phyloP scores from a whole-genome alignment of 2,113 vertebrate species.

The Epinephelus lanceolatus region DNA sequence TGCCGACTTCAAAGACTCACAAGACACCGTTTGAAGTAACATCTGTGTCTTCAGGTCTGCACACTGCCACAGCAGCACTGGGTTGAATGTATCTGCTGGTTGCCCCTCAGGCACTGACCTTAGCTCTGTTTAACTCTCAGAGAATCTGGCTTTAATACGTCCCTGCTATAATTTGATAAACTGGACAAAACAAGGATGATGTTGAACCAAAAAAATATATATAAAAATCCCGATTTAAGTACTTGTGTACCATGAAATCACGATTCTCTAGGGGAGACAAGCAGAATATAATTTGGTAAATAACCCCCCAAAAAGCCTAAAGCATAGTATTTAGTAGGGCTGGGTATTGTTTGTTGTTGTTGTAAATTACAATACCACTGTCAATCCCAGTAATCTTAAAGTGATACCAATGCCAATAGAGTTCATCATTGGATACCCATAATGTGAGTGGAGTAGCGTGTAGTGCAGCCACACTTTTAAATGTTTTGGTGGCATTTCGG shows the following conservation, averaged over 20 bases:
- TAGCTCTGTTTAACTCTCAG: not conserved
- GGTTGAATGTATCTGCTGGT: conserved; percentile 65
- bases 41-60: not conserved
- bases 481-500: too few species aligned
- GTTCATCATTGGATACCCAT: too few species aligned
- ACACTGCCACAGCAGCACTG: conserved; percentile 22
- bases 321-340: not conserved
- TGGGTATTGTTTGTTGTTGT: too few species aligned
- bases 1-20: not conserved
- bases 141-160: not conserved
- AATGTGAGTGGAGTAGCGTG: too few species aligned
- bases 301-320: not conserved
- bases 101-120: conserved; percentile 24
- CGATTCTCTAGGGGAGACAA: not conserved
- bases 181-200: not conserved
- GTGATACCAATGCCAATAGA: too few species aligned
- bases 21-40: not conserved
- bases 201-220: not conserved
- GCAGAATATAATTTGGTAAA: not conserved
- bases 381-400: too few species aligned
- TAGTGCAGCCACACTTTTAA: too few species aligned
- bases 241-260: not conserved
- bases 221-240: not conserved
- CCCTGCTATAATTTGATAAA: not conserved
- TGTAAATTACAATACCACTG: too few species aligned